phyloP scores from a whole-genome alignment of 1,140 invertebrate species.

The Andrena cerasifolii region DNA sequence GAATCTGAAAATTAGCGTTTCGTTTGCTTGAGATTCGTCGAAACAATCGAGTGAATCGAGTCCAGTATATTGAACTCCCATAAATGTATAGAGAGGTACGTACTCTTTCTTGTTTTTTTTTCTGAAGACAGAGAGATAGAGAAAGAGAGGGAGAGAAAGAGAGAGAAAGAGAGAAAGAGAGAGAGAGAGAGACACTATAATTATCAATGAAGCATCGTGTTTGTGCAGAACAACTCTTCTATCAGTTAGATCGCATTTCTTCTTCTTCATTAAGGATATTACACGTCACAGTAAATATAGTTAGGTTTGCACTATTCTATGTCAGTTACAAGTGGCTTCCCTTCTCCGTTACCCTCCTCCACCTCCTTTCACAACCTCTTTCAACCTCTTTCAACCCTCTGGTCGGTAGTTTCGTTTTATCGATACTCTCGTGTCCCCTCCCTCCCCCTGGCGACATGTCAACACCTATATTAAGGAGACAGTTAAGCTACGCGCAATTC shows the following conservation, averaged over 20 bases:
- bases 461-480: slow-evolving; percentile 76
- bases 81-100: slow-evolving; percentile 54
- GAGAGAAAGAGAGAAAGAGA: slow-evolving; percentile 43
- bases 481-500: slow-evolving; percentile 72
- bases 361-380: slow-evolving; percentile 13
- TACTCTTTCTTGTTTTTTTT: slow-evolving; percentile 45
- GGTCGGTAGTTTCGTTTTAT: slow-evolving; percentile 4
- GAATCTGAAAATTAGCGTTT: background rate
- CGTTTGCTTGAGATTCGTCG: slow-evolving; percentile 3
- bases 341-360: slow-evolving; percentile 43
- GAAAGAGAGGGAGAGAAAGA: slow-evolving; percentile 38
- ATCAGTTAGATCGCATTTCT: slow-evolving; percentile 69
- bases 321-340: slow-evolving; percentile 71
- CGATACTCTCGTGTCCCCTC: slow-evolving; percentile 34
- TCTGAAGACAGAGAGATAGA: slow-evolving; percentile 46
- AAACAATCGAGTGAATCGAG: slow-evolving; percentile 35
- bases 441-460: slow-evolving; percentile 63
- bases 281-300: slow-evolving; percentile 80
- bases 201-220: slow-evolving; percentile 78
- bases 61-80: slow-evolving; percentile 48
- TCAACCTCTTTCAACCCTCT: slow-evolving; percentile 1
- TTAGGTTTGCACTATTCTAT: slow-evolving; percentile 76
- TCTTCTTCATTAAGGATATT: slow-evolving; percentile 75
- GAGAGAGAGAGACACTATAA: slow-evolving; percentile 74
- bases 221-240: slow-evolving; percentile 80